Percentiles rank a stretch among this genome's conserved stretches.
These are phyloP conservation scores for Synaphobranchus kaupii DNA, from an alignment of 2,797 vertebrate genomes.

Conservation along the genomic window DNA sequence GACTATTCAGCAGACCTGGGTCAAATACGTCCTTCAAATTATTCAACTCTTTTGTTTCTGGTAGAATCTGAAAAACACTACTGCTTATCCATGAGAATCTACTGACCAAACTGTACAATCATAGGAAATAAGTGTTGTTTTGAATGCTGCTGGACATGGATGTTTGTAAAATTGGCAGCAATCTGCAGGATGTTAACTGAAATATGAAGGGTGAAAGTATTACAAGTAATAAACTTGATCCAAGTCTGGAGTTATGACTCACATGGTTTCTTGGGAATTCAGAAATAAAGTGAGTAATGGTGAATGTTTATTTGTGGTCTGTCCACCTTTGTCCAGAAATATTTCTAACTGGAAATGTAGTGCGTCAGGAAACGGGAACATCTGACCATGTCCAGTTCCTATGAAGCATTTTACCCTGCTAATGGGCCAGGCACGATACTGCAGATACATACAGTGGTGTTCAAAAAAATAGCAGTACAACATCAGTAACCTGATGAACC, in stretches of 20 bases:
- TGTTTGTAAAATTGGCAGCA: background rate
- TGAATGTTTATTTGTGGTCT: background rate
- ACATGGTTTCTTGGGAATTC: background rate
- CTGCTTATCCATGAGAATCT: background rate
- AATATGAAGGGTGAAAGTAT: background rate
- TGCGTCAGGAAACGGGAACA: background rate
- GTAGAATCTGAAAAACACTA: background rate
- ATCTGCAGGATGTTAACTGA: background rate
- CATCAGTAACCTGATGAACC: too few relatives aligned
- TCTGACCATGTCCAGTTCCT: background rate
- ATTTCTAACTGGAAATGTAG: background rate
- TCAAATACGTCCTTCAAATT: background rate
- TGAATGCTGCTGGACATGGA: background rate
- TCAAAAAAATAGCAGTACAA: too few relatives aligned
- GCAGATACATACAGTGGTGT: background rate
- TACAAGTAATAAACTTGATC: background rate
- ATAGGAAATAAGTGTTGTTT: background rate
- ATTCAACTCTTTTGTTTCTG: background rate
- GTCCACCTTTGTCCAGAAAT: background rate
- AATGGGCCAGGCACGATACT: background rate
- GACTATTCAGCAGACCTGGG: background rate
- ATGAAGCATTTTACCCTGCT: background rate
- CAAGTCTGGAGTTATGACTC: background rate
- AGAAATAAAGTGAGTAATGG: background rate
- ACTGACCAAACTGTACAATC: background rate